A percentile compares a stretch with the other conserved stretches of the same genome.
phyloP scores from a whole-genome alignment of 2,113 vertebrate genomes.

The Corynorhinus townsendii region DNA sequence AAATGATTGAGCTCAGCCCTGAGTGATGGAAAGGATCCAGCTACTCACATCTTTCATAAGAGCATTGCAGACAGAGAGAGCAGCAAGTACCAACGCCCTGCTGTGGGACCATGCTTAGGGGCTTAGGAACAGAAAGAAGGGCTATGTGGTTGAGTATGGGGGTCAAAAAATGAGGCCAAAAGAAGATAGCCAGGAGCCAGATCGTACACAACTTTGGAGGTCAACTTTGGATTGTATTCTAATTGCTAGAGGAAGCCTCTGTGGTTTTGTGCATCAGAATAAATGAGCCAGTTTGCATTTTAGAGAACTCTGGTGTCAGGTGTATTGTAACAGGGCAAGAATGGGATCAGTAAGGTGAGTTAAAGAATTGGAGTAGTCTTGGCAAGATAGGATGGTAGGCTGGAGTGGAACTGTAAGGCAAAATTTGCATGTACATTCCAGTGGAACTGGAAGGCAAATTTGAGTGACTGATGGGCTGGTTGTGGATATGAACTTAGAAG shows the following conservation, averaged over 20 bases:
- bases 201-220: neutral
- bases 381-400: neutral
- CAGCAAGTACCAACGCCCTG: neutral
- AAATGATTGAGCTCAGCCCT: neutral
- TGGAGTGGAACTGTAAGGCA: neutral
- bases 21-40: neutral
- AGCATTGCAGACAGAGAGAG: neutral
- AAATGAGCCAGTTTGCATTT: neutral
- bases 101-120: neutral
- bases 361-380: neutral
- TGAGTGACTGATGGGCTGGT: neutral
- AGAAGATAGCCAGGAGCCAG: neutral
- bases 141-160: neutral
- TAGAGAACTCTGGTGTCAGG: neutral
- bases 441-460: neutral
- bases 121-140: neutral
- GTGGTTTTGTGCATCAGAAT: neutral
- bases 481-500: neutral
- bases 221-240: neutral
- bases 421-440: neutral
- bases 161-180: neutral
- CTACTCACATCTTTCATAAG: neutral
- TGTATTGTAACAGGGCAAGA: neutral
- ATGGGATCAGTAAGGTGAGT: neutral
- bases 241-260: neutral